phyloP scores from a whole-genome alignment of 2,797 vertebrate species.

The Artibeus jamaicensis region DNA sequence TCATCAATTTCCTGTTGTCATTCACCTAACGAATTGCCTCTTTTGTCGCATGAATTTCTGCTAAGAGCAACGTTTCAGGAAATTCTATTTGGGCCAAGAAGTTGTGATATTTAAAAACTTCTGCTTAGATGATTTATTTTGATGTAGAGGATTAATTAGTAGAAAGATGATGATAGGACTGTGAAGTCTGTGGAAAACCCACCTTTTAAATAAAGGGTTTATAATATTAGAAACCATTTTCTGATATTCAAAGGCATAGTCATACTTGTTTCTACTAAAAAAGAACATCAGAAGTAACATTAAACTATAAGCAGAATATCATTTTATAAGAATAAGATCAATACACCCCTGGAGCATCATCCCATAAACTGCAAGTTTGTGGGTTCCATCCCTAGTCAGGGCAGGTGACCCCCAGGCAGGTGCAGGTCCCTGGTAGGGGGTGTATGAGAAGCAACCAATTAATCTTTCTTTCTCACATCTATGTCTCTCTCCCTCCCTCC shows the following conservation, averaged over 20 bases:
- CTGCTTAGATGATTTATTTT: neutral
- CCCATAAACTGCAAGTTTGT: too few species aligned
- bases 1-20: slow-evolving; percentile 74
- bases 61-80: slow-evolving; percentile 60
- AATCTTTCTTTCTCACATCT: too few species aligned
- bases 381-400: too few species aligned
- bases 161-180: neutral
- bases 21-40: slow-evolving; percentile 74
- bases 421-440: too few species aligned
- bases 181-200: neutral
- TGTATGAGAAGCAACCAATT: too few species aligned
- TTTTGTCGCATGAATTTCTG: slow-evolving; percentile 73
- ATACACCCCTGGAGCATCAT: neutral
- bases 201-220: neutral
- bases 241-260: neutral
- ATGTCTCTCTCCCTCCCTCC: too few species aligned
- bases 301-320: neutral
- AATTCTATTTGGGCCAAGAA: slow-evolving; percentile 48
- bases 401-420: too few species aligned
- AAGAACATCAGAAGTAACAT: neutral
- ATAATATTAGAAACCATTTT: neutral
- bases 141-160: neutral
- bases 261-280: neutral
- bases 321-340: neutral
- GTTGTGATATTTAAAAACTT: slow-evolving; percentile 34